A percentile compares a stretch with the other conserved stretches of the same genome.
phyloP scores from a whole-genome alignment of 2,797 vertebrate species.

The Lepilemur septentrionalis region DNA sequence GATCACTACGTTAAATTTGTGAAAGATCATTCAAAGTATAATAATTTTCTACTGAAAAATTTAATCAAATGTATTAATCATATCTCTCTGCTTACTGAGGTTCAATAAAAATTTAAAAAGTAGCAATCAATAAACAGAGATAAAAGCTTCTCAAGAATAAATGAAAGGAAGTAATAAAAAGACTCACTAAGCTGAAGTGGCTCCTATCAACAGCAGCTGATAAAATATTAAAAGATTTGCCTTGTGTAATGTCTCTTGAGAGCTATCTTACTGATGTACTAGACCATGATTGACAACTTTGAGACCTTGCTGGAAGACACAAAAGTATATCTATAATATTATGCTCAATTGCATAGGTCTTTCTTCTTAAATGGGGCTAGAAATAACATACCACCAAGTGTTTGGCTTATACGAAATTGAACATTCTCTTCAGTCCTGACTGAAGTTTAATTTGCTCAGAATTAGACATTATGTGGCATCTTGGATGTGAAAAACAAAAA shows the following conservation, averaged over 20 bases:
- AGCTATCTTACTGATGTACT: slow-evolving; percentile 17
- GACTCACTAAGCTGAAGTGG: slow-evolving; percentile 62
- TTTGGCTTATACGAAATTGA: slow-evolving; percentile 62
- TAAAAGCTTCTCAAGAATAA: slow-evolving; percentile 75
- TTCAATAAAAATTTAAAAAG: slow-evolving; percentile 64
- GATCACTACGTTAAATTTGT: slow-evolving; percentile 5
- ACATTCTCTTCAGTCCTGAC: background rate
- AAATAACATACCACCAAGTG: slow-evolving; percentile 64
- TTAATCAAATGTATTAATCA: slow-evolving; percentile 59
- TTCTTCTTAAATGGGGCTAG: slow-evolving; percentile 56
- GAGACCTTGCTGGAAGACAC: slow-evolving; percentile 66
- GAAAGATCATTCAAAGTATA: background rate
- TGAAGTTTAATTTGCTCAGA: slow-evolving; percentile 56
- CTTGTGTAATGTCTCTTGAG: slow-evolving; percentile 76
- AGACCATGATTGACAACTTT: slow-evolving; percentile 74
- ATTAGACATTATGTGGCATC: background rate
- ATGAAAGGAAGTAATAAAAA: slow-evolving; percentile 78
- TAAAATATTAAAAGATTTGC: slow-evolving; percentile 83
- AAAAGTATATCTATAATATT: slow-evolving; percentile 66
- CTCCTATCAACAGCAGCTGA: slow-evolving; percentile 67
- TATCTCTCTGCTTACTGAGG: background rate
- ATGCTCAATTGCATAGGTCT: slow-evolving; percentile 33
- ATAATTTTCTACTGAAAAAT: slow-evolving; percentile 30
- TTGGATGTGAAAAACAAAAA: background rate
- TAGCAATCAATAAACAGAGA: slow-evolving; percentile 67